A percentile compares a stretch with the other conserved stretches of the same genome.
Evolutionary conservation across 2,797 vertebrate species (phyloP).

Genomic region (Gila robusta): DNA sequence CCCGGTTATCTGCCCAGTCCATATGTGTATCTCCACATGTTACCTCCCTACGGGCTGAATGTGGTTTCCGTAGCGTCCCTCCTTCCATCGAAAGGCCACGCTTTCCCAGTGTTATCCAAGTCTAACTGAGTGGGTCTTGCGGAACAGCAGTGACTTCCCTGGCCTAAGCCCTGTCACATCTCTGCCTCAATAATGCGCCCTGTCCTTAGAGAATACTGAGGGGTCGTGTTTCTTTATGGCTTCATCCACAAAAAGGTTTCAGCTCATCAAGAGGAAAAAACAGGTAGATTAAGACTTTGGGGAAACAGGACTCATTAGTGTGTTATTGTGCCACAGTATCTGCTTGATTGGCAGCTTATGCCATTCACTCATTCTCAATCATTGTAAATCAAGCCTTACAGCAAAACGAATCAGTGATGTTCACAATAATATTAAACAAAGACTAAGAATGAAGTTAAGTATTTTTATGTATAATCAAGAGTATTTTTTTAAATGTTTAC

Average conservation of each 20-base stretch:
- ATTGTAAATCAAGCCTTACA: not conserved
- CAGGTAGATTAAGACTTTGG: not conserved
- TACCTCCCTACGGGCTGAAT: no score
- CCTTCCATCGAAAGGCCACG: no score
- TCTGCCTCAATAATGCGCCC: not conserved
- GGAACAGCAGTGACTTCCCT: no score
- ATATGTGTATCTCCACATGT: no score
- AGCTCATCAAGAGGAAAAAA: not conserved
- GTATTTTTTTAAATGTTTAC: not conserved
- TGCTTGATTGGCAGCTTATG: not conserved
- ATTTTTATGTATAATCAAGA: not conserved
- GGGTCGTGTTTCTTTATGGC: not conserved
- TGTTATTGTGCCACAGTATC: not conserved
- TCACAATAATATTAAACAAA: not conserved
- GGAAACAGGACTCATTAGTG: constrained; percentile 4
- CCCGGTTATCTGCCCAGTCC: no score
- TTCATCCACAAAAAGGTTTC: not conserved
- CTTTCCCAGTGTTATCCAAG: no score
- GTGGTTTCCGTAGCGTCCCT: no score
- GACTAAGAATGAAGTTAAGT: not conserved
- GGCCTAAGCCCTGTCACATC: no score
- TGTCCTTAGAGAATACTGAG: not conserved
- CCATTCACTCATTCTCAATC: not conserved
- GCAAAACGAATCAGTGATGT: not conserved
- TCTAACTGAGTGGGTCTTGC: no score